These are phyloP conservation scores for Choristoneura rosaceana DNA, from an alignment of 2,888 invertebrate species.

Conservation along the genomic window DNA sequence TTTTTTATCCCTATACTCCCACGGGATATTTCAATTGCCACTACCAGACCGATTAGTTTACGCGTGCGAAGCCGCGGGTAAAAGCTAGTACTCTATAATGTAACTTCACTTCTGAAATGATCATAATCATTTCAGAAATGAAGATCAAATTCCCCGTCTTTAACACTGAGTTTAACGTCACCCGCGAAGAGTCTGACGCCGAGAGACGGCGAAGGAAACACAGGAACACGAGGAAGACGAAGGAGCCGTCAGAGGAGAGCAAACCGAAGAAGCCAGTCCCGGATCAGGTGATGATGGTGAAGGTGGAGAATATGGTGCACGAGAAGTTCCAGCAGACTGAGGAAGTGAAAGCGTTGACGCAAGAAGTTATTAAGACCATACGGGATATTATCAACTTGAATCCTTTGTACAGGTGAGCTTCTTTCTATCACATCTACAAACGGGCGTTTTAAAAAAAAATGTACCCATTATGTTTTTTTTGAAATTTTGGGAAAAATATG, in stretches of 20 bases:
- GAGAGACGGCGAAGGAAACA: constrained; percentile 84
- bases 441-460: too few species aligned
- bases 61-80: too few species aligned
- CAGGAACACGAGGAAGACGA: constrained; percentile 46
- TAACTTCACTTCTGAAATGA: constrained; percentile 78
- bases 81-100: not conserved
- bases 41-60: too few species aligned
- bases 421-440: not conserved
- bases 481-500: too few species aligned
- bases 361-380: constrained; percentile 98
- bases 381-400: constrained; percentile 98
- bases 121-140: constrained; percentile 84
- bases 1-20: too few species aligned
- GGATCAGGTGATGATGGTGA: constrained; percentile 92
- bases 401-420: constrained; percentile 91
- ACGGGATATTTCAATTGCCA: too few species aligned
- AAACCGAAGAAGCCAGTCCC: constrained; percentile 56
- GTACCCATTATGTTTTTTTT: too few species aligned
- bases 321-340: constrained; percentile 96
- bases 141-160: constrained; percentile 93
- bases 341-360: constrained; percentile 98
- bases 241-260: constrained; percentile 49
- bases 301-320: constrained; percentile 96
- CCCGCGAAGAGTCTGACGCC: constrained; percentile 90
- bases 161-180: constrained; percentile 93